Percentiles rank a stretch among this genome's conserved stretches.
These are phyloP conservation scores for Sarcophaga bullata DNA, from an alignment of 1,140 invertebrate genomes.

Conservation along the genomic window DNA sequence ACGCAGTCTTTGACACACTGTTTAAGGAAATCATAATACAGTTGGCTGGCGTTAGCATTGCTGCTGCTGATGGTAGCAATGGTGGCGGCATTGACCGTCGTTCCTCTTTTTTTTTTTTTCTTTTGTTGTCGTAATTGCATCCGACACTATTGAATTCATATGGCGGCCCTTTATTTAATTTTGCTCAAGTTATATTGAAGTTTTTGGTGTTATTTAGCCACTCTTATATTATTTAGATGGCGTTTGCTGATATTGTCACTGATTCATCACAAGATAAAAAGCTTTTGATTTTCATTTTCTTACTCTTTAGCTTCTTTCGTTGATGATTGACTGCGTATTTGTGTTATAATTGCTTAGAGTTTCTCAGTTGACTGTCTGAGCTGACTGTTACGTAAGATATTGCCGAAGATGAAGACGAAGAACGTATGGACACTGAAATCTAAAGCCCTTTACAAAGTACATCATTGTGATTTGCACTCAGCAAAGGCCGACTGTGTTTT, in stretches of 20 bases:
- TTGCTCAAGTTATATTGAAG: not conserved
- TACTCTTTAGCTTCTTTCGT: not conserved
- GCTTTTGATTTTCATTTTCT: not conserved
- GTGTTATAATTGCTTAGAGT: not conserved
- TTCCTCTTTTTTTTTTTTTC: not conserved
- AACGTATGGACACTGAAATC: no score
- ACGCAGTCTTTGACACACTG: not conserved
- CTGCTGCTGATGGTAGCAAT: not conserved
- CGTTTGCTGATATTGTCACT: slow-evolving; percentile 20
- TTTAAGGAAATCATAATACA: not conserved
- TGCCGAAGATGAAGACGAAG: no score
- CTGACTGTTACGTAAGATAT: not conserved
- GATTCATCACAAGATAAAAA: slow-evolving; percentile 7
- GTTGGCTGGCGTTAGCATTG: not conserved
- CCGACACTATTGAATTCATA: no score
- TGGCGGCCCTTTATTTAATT: slow-evolving; percentile 3
- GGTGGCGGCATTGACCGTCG: not conserved
- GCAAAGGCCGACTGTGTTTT: no score
- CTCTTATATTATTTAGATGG: slow-evolving; percentile 19
- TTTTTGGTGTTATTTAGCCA: slow-evolving; percentile 9
- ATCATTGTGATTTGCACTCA: no score
- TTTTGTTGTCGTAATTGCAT: no score
- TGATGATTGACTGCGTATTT: not conserved
- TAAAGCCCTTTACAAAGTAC: no score
- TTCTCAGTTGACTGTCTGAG: no score